Evolutionary conservation across 1,140 invertebrate species (phyloP).

Genomic region (Drosophila nasuta): DNA sequence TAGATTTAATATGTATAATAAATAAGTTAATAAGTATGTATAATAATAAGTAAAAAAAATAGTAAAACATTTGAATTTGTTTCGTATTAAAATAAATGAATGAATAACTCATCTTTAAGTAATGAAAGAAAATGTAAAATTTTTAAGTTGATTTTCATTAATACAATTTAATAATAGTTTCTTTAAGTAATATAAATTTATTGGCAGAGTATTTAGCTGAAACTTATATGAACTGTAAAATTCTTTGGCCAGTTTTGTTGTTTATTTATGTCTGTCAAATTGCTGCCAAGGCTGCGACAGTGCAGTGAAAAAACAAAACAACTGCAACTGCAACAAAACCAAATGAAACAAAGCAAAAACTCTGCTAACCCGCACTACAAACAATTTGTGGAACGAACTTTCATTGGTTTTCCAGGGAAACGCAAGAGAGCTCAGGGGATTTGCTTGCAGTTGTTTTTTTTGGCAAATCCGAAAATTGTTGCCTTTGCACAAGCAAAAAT

Average conservation of each 20-base stretch:
- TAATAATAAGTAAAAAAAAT: too few species aligned
- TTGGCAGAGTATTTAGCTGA: not conserved
- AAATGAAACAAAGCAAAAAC: slow-evolving; percentile 37
- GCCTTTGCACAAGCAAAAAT: slow-evolving; percentile 11
- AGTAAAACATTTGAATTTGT: too few species aligned
- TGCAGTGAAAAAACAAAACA: slow-evolving; percentile 44
- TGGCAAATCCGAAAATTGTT: slow-evolving; percentile 37
- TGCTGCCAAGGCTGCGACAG: slow-evolving; percentile 69
- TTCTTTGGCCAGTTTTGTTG: slow-evolving; percentile 33
- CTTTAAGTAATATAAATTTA: not conserved
- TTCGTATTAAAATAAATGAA: too few species aligned
- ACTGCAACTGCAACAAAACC: slow-evolving; percentile 55
- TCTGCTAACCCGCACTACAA: slow-evolving; percentile 35
- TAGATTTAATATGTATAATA: too few species aligned
- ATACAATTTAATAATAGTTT: not conserved
- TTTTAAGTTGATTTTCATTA: too few species aligned
- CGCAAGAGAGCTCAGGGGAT: slow-evolving; percentile 19
- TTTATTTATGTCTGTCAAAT: slow-evolving; percentile 76
- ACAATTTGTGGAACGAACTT: slow-evolving; percentile 46
- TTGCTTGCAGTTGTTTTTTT: slow-evolving; percentile 25
- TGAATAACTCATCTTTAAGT: too few species aligned
- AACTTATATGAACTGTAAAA: not conserved
- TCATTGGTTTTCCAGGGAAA: slow-evolving; percentile 44
- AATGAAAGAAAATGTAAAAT: too few species aligned
- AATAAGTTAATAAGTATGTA: too few species aligned